Evolutionary conservation across 2,113 vertebrate species (phyloP), one percentile per base, ranked within the genome.

Genomic region (Pimephales promelas): DNA sequence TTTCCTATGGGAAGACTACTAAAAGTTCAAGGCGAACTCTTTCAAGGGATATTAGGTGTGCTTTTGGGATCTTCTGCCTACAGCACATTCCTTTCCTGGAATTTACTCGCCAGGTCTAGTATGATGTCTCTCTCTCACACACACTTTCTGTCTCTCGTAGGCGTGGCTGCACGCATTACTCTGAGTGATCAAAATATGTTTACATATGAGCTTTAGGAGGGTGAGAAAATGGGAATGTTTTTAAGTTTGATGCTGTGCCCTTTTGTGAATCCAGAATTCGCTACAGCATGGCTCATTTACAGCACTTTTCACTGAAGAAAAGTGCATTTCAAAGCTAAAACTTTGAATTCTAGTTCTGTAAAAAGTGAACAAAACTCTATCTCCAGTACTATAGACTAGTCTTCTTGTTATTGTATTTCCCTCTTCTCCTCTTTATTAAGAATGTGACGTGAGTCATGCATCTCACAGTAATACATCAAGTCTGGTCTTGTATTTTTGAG

Each of bases 41-140:
- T 11, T 66, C 26, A 31, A 43, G 20, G n/a, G 31, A 49, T 13
- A 49, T 49, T 11, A 77, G 4, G 57, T 16, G 40, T 49, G 59
- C 24, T 22, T 13, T n/a, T 31, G 45, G 16, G 57, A 64, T 52
- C 16, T 81, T 70, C 74, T 40, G 79, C 79, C 79, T 81, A 22
- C 3, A 49, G 64, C 79, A 70, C 61, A 81, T 81, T 81, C 79
- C 79, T 70, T 81, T 56, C 49, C 31, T 49, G 59, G 76, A 79
- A 79, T 62, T 6, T 56, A 47, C 22, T 28, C 20, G 28, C 11
- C 26, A 49, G 78, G 59, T 68, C 45, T 49, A 34, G 43, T 20
- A 45, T 68, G 56, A 79, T 62, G 22, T 49, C 34, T 36, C 34
- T 36, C 34, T 36, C 34, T 36, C 5, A 1, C 34, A 6, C 34